Conservation (phyloP, 2,113 vertebrate species). For the Hoplias malabaricus region DNA sequence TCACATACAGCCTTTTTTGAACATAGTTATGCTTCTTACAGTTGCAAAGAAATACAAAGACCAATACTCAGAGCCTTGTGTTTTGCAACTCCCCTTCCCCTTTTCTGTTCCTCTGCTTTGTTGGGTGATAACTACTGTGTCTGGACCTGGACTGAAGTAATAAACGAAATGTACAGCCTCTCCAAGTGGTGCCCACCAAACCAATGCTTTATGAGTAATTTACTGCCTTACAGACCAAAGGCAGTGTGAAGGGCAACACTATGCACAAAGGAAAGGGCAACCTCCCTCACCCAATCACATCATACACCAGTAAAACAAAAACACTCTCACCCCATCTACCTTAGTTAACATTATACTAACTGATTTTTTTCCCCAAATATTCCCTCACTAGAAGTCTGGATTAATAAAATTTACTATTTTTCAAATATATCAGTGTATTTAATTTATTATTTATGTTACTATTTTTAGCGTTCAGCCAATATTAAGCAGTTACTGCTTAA, state of each 20-base stretch:
- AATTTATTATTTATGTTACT: too few species aligned
- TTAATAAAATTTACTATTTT: too few species aligned
- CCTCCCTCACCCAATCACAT: conserved; percentile 52
- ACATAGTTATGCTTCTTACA: neutral
- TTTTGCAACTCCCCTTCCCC: neutral
- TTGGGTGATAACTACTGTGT: conserved; percentile 54
- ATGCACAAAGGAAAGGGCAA: conserved; percentile 57
- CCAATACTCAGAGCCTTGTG: neutral
- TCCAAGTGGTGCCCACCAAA: conserved; percentile 46
- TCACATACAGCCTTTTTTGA: neutral
- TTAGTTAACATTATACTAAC: too few species aligned
- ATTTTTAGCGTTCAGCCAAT: too few species aligned
- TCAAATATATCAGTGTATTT: too few species aligned
- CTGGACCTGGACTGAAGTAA: conserved; percentile 50
- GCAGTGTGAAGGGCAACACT: conserved; percentile 42
- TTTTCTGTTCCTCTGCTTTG: neutral
- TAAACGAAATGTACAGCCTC: conserved; percentile 66
- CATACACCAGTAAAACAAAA: conserved; percentile 18
- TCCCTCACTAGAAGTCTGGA: too few species aligned
- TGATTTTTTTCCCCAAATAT: neutral
- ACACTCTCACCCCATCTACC: neutral
- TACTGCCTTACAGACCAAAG: conserved; percentile 50
- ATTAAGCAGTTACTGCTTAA: too few species aligned
- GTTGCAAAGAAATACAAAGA: neutral
- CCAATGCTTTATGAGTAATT: conserved; percentile 64